A percentile compares a stretch with the other conserved stretches of the same genome.
phyloP scores from a whole-genome alignment of 2,888 invertebrate species.

The Molorchus minor region DNA sequence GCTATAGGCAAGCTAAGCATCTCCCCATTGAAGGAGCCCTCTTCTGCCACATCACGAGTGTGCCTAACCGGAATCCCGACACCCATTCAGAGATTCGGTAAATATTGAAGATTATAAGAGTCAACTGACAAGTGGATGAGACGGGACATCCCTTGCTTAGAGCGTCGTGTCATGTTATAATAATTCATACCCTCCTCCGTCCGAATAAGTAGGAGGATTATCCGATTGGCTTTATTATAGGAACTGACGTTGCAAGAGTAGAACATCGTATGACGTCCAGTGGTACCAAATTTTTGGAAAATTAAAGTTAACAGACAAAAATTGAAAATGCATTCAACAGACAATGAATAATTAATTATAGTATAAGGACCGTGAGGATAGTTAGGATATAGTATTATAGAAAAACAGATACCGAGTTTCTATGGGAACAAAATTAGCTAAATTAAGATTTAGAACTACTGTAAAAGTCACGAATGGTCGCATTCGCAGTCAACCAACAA shows the following conservation, averaged over 20 bases:
- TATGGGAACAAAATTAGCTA: too few relatives aligned
- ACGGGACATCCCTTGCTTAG: constrained; percentile 11
- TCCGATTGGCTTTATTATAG: constrained; percentile 1
- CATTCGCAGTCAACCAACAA: not conserved
- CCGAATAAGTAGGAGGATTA: constrained; percentile 14
- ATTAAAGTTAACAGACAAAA: too few relatives aligned
- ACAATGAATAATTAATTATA: too few relatives aligned
- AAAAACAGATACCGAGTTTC: too few relatives aligned
- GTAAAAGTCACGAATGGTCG: too few relatives aligned
- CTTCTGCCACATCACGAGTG: not conserved
- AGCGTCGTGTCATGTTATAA: constrained; percentile 13
- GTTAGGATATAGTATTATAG: too few relatives aligned
- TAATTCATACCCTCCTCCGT: constrained; percentile 16
- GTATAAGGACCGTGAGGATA: too few relatives aligned
- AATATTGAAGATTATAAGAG: constrained; percentile 15
- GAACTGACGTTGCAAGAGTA: not conserved
- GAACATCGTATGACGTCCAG: not conserved
- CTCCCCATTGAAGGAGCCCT: not conserved
- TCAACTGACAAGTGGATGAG: constrained; percentile 24
- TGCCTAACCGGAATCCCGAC: not conserved
- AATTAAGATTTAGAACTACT: too few relatives aligned
- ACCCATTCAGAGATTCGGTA: constrained; percentile 11
- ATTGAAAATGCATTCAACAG: too few relatives aligned
- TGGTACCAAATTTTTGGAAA: not conserved
- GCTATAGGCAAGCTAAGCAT: not conserved